Evolutionary conservation across 2,888 invertebrate species (phyloP).

Genomic region (Nymphalis polychloros): DNA sequence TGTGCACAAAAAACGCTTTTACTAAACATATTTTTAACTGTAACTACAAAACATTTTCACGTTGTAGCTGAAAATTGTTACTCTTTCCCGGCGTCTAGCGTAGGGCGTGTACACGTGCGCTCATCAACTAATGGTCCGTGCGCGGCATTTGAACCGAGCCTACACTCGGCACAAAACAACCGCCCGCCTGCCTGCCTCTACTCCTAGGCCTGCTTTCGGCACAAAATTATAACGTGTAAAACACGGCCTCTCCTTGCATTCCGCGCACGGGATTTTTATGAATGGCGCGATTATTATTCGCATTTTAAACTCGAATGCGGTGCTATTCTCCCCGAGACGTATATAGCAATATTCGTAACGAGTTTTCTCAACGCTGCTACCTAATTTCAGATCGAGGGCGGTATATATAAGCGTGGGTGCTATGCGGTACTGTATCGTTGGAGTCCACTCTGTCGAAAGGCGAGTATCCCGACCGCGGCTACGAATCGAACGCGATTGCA

Average conservation of each 20-base stretch:
- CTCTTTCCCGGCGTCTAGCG: slow-evolving; percentile 62
- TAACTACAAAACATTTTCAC: slow-evolving; percentile 77
- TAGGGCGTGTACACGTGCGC: slow-evolving; percentile 72
- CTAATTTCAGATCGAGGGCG: slow-evolving; percentile 76
- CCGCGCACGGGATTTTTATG: slow-evolving; percentile 79
- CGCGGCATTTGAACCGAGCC: slow-evolving; percentile 81
- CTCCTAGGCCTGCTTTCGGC: slow-evolving; percentile 75
- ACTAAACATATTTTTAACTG: slow-evolving; percentile 73
- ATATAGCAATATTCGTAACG: slow-evolving; percentile 80
- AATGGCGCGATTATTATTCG: slow-evolving; percentile 80
- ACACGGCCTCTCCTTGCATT: slow-evolving; percentile 78
- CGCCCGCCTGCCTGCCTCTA: slow-evolving; percentile 66
- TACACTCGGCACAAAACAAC: slow-evolving; percentile 76
- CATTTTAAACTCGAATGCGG: slow-evolving; percentile 81
- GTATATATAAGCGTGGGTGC: slow-evolving; percentile 48
- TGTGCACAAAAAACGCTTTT: slow-evolving; percentile 77
- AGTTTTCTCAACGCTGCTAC: slow-evolving; percentile 76
- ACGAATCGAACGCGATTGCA: slow-evolving; percentile 76
- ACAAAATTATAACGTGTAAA: slow-evolving; percentile 81
- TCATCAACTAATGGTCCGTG: slow-evolving; percentile 83
- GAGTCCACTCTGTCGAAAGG: slow-evolving; percentile 51
- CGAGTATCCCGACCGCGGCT: slow-evolving; percentile 42
- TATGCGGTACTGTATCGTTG: slow-evolving; percentile 46
- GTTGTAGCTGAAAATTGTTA: slow-evolving; percentile 78
- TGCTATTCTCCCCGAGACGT: slow-evolving; percentile 76